Percentiles rank a stretch among this genome's conserved stretches.
Evolutionary conservation across 1,140 invertebrate genomes (phyloP).

Genomic region (Oryzaephilus surinamensis): DNA sequence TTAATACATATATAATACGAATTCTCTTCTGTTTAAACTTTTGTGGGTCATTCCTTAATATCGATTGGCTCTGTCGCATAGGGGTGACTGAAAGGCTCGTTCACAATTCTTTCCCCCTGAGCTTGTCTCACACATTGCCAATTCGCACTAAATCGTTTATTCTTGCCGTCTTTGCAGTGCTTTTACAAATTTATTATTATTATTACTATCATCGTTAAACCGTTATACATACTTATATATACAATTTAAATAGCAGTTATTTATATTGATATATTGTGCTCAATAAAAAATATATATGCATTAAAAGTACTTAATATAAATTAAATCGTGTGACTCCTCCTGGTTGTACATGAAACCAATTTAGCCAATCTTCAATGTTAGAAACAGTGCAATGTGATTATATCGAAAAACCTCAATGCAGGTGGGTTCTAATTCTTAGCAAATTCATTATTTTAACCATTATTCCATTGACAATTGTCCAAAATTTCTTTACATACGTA

Average conservation of each 20-base stretch:
- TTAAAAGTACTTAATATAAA: no score
- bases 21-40: slow-evolving; percentile 17
- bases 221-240: no score
- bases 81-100: slow-evolving; percentile 27
- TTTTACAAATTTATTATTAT: slow-evolving; percentile 14
- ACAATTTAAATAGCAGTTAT: no score
- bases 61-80: slow-evolving; percentile 35
- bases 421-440: slow-evolving; percentile 22
- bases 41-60: slow-evolving; percentile 33
- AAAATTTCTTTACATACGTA: no score
- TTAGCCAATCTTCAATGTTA: slow-evolving; percentile 23
- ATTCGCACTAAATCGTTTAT: slow-evolving; percentile 17
- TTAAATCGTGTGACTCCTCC: no score
- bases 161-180: slow-evolving; percentile 18
- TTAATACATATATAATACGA: no score
- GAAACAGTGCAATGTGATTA: slow-evolving; percentile 27
- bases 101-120: slow-evolving; percentile 22
- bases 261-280: slow-evolving; percentile 11
- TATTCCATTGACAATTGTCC: no score
- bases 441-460: no score
- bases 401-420: slow-evolving; percentile 26
- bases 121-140: slow-evolving; percentile 21
- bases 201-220: slow-evolving; percentile 13
- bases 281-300: no score
- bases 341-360: slow-evolving; percentile 20